Evolutionary conservation across 2,888 invertebrate species (phyloP).

Genomic region (Lasiommata megera): DNA sequence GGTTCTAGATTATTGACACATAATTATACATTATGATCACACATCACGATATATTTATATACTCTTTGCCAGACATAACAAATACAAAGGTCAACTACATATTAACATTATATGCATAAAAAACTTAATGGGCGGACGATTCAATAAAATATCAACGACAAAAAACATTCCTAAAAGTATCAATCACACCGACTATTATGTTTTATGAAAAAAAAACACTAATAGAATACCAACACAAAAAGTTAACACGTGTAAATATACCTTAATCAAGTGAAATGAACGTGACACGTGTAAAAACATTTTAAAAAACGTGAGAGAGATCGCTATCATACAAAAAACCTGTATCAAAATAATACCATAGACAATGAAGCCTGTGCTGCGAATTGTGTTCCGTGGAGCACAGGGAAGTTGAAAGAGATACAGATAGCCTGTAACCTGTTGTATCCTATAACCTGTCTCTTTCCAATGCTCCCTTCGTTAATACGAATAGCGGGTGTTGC

Average conservation of each 20-base stretch:
- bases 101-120: too few species aligned
- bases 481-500: background rate
- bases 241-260: constrained; percentile 62
- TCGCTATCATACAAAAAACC: constrained; percentile 59
- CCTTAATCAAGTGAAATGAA: constrained; percentile 66
- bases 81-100: too few species aligned
- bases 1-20: too few species aligned
- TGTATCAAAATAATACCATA: constrained; percentile 34
- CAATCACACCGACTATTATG: background rate
- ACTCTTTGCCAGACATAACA: too few species aligned
- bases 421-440: background rate
- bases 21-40: too few species aligned
- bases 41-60: too few species aligned
- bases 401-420: background rate
- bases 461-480: background rate
- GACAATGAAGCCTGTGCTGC: constrained; percentile 50
- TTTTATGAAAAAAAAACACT: background rate
- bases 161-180: background rate
- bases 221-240: constrained; percentile 40
- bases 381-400: constrained; percentile 9
- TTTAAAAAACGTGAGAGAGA: constrained; percentile 76
- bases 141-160: background rate
- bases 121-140: too few species aligned
- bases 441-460: background rate
- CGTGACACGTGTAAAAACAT: constrained; percentile 53